Evolutionary conservation across 2,113 vertebrate species (phyloP), one percentile per base, ranked within the genome.

Genomic region (Scomber colias): DNA sequence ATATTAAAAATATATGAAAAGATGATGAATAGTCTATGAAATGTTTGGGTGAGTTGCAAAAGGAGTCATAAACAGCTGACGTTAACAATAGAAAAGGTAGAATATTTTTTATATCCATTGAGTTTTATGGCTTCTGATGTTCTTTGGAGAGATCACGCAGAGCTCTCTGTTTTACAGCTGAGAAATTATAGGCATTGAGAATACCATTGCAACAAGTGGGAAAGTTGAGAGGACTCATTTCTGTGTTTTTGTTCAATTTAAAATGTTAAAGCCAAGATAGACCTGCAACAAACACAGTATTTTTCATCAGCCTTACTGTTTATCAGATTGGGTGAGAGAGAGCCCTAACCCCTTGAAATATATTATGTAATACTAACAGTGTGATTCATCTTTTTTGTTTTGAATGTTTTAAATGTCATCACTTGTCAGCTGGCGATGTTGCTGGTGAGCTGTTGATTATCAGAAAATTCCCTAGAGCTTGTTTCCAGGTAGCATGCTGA

Each of bases 11-110:
- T 31, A 2, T n/a, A 24, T 53, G 64, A 45, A 50, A n/a, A 27
- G 19, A 27, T 64, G 19, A 48, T 53, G 30, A 51, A 60, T 46
- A 53, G 12, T 55, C 69, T 21, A 45, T 64, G 57, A 64, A 74
- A 35, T 27, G n/a, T 50, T 14, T 40, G 35, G 63, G 49, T 60
- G 31, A 30, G 21, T 45, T 53, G 61, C n/a, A 16, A 21, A 48
- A 17, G 24, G 62, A 27, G 24, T 57, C 11, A 44, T 27, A 30
- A 56, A 45, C 27, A 74, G 63, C 56, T 31, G 53, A 35, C 45
- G 17, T 40, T 55, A 13, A 59, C 27, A 68, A 16, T 40, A 40
- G 35, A 40, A 40, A 7, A 11, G 24, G 21, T 40, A 15, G 49
- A 71, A 50, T 44, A 59, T 31, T 45, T 21, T 21, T 16, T 31